Conservation (phyloP, 2,797 vertebrate genomes). For the Parambassis ranga region DNA sequence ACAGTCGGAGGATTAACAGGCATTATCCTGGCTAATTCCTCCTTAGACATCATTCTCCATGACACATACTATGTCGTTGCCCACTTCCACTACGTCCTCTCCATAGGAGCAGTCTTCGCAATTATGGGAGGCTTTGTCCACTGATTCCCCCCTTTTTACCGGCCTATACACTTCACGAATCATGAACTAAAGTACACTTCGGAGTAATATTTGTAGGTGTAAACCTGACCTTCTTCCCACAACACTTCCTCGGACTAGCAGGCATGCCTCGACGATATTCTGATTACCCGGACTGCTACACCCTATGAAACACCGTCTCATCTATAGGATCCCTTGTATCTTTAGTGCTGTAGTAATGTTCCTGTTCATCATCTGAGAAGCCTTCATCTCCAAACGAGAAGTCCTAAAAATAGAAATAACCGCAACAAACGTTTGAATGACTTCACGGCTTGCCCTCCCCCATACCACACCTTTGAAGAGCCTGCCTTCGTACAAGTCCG, state of each 20-base stretch:
- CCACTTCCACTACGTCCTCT: constrained; percentile 55
- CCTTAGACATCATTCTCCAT: constrained; percentile 37
- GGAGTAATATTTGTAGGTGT: constrained; percentile 33
- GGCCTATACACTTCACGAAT: constrained; percentile 36
- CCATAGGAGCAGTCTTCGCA: constrained; percentile 12
- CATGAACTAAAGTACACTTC: constrained; percentile 65
- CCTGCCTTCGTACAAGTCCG: constrained; percentile 14
- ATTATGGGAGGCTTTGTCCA: constrained; percentile 11
- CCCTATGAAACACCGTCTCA: constrained; percentile 35
- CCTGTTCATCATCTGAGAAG: constrained; percentile 55
- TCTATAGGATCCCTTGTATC: constrained; percentile 39
- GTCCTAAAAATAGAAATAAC: background rate
- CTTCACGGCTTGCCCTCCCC: constrained; percentile 41
- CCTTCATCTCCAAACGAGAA: constrained; percentile 51
- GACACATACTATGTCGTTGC: constrained; percentile 57
- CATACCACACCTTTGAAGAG: constrained; percentile 57
- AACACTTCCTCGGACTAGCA: constrained; percentile 54
- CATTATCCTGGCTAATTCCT: constrained; percentile 27
- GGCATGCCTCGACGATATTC: constrained; percentile 62
- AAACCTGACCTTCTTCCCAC: constrained; percentile 59
- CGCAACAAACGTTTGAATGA: constrained; percentile 21
- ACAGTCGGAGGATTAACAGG: constrained; percentile 6
- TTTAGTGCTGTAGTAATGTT: constrained; percentile 21
- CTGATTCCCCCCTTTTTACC: constrained; percentile 59
- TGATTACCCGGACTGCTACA: constrained; percentile 55